Evolutionary conservation across 1,140 invertebrate genomes (phyloP), one percentile per base, ranked within the genome.

Genomic region (Drosophila nannoptera): DNA sequence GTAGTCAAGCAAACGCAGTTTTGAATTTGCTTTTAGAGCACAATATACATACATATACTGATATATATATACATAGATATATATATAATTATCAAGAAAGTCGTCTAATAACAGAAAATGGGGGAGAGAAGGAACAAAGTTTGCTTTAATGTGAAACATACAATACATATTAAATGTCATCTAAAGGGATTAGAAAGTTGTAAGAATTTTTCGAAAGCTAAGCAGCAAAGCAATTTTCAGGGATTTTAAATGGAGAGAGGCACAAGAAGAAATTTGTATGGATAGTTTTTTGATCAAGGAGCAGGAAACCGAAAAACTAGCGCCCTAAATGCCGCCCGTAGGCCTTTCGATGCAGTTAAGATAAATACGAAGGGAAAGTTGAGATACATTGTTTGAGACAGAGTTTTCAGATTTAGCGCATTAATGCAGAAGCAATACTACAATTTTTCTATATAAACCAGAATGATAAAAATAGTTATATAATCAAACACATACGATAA

Each of bases 261-360:
- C 50, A 69, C 12, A 43, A 43, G n/a, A 84, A 22, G 43, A 55
- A 73, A 59, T 45, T 64, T 64, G 61, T 64, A 70, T 58, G 61
- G 36, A 52, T 38, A 59, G 49, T 63, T 61, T 63, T 61, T 61
- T 61, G 43, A 58, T 62, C 33, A 33, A 50, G 22, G 22, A 22
- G 22, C 22, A 22, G 22, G 22, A 22, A 14, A 48, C 29, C 38
- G 53, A 69, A 68, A 63, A 73, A 58, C 53, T 56, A 70, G 50
- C 69, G 65, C 77, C 73, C 49, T 66, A 63, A 72, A 86, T 77
- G 71, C 77, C 77, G 81, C 81, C 77, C 77, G 68, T 71, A 71
- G 80, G 73, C 69, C 75, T 76, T 82, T 60, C 62, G 59, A 77
- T 67, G 58, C 63, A 75, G 65, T 64, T 66, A 74, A 64, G 53